Conservation (phyloP, 1,140 invertebrate species). For the Drosophila leontia region DNA sequence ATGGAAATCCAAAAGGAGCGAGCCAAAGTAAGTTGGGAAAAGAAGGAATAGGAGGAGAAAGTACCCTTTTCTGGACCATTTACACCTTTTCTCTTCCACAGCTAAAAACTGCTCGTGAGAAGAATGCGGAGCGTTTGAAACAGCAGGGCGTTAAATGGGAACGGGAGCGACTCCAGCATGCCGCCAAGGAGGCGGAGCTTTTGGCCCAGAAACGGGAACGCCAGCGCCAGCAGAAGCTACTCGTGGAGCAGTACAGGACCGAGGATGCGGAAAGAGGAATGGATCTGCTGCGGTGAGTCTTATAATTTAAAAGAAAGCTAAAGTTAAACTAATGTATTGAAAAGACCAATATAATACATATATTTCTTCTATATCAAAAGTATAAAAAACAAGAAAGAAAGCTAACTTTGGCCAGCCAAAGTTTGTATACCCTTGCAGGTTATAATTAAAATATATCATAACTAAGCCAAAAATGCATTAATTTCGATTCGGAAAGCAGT, state of each 20-base stretch:
- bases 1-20: slow-evolving; percentile 86
- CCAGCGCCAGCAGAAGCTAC: slow-evolving; percentile 63
- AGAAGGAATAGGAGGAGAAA: neutral
- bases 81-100: slow-evolving; percentile 3
- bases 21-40: slow-evolving; percentile 84
- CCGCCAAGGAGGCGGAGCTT: slow-evolving; percentile 72
- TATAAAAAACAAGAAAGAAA: too few species aligned
- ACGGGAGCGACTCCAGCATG: slow-evolving; percentile 73
- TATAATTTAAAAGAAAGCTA: too few species aligned
- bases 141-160: slow-evolving; percentile 82
- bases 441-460: too few species aligned
- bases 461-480: too few species aligned
- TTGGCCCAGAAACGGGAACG: slow-evolving; percentile 65
- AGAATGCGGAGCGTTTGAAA: slow-evolving; percentile 79
- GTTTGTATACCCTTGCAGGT: too few species aligned
- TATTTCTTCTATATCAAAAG: too few species aligned
- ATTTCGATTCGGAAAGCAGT: too few species aligned
- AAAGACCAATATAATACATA: too few species aligned
- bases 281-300: slow-evolving; percentile 77
- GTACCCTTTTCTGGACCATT: neutral
- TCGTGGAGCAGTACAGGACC: slow-evolving; percentile 71
- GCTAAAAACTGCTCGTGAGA: slow-evolving; percentile 81
- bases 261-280: slow-evolving; percentile 78
- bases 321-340: too few species aligned
- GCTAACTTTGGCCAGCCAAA: too few species aligned